A percentile compares a stretch with the other conserved stretches of the same genome.
These are phyloP conservation scores for Deroplatys truncata DNA, from an alignment of 2,888 invertebrate species.

Conservation along the genomic window DNA sequence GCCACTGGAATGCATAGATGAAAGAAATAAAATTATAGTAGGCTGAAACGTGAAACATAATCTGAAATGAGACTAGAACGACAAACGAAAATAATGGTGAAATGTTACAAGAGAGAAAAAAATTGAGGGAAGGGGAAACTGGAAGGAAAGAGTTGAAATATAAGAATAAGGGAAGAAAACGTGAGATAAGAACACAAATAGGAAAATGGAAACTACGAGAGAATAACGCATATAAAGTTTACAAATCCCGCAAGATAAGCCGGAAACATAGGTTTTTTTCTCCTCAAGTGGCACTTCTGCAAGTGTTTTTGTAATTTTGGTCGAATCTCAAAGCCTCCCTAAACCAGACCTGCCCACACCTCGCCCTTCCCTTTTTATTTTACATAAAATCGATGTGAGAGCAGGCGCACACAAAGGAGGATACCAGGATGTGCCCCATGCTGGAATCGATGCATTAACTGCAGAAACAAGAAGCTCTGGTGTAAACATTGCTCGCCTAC, in stretches of 20 bases:
- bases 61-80: no score
- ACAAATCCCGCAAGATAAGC: background rate
- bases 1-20: no score
- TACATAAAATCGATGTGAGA: background rate
- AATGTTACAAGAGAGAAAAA: no score
- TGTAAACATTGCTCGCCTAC: background rate
- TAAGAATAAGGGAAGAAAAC: background rate
- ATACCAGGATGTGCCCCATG: background rate
- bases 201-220: background rate
- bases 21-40: no score
- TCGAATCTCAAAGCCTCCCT: background rate
- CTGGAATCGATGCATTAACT: background rate
- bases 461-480: background rate
- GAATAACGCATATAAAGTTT: background rate
- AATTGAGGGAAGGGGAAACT: no score
- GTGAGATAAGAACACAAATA: background rate
- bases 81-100: no score
- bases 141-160: background rate
- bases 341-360: background rate
- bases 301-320: background rate
- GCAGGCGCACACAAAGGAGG: background rate
- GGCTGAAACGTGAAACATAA: no score
- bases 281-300: background rate
- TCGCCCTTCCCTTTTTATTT: background rate
- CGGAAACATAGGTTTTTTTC: background rate